Evolutionary conservation across 2,797 vertebrate species (phyloP), one percentile per base, ranked within the genome.

Genomic region (Jordanella pulchra): DNA sequence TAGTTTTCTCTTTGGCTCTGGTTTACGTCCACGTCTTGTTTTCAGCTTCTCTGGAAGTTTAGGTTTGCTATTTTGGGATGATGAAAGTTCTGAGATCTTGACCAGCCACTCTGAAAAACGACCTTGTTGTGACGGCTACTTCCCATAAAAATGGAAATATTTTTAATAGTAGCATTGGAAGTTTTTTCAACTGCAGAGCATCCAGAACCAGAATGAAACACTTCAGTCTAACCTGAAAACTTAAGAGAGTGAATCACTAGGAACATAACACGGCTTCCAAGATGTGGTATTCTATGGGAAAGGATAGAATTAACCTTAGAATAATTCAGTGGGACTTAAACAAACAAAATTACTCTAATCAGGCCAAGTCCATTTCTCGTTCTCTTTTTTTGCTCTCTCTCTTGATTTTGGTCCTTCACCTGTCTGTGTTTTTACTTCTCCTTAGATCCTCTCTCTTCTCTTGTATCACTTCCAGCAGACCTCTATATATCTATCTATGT

Each of bases 371-470:
- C 95, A 95, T 65, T 32, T 87, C 78, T 54, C 84, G 78, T 70
- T 78, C 66, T 87, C 80, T 81, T 53, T 68, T n/a, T 51, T 60
- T 53, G 79, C 23, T 53, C 3, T 80, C 54, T 89, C 71, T 90
- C 68, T 83, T 6, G 7, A 27, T 80, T 79, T 87, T 65, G 61
- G 60, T 86, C 83, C 85, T 93, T 92, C 78, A 93, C 94, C 95
- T 93, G 92, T 95, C 89, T 91, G 92, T 89, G 90, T 90, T 92
- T 94, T 93, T 94, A 94, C 94, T 90, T 89, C 91, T 93, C 95
- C 95, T 92, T 94, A 83, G 76, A 90, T 93, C 92, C 50, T 92
- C 83, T 87, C 81, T 92, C 81, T 79, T 30, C 92, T 95, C 91
- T 92, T 78, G 91, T 95, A 95, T 93, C 85, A 86, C 92, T 93